Evolutionary conservation across 1,140 invertebrate genomes (phyloP).

Genomic region (Drosophila lacertosa): DNA sequence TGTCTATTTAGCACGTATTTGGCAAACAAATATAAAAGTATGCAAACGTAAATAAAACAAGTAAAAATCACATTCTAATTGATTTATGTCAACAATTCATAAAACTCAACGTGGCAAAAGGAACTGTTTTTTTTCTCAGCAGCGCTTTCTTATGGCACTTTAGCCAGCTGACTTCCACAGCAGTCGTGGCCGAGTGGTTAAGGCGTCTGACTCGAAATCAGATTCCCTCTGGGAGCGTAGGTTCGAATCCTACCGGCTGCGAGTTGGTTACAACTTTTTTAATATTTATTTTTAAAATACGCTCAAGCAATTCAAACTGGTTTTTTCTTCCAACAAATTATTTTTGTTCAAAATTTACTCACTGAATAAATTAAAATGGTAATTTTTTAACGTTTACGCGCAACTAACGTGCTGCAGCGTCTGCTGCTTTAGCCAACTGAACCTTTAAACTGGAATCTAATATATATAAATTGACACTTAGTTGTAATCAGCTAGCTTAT

Average conservation of each 20-base stretch:
- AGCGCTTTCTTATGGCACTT: slow-evolving; percentile 20
- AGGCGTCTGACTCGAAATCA: slow-evolving; percentile 94
- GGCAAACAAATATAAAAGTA: not conserved
- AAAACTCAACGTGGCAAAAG: slow-evolving; percentile 37
- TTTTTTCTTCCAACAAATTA: not conserved
- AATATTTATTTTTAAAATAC: not conserved
- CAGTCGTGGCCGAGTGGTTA: slow-evolving; percentile 91
- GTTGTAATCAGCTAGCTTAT: slow-evolving; percentile 68
- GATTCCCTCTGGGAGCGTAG: slow-evolving; percentile 94
- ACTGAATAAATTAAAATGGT: slow-evolving; percentile 1
- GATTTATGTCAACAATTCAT: not conserved
- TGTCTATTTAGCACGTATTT: not conserved
- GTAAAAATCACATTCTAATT: not conserved
- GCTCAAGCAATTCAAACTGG: too few relatives aligned
- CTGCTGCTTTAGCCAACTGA: slow-evolving; percentile 52
- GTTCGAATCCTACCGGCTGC: slow-evolving; percentile 94
- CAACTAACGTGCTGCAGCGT: slow-evolving; percentile 49
- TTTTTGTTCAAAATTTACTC: slow-evolving; percentile 7
- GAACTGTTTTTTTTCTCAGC: not conserved
- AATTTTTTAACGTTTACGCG: slow-evolving; percentile 9
- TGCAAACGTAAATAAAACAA: not conserved
- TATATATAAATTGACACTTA: slow-evolving; percentile 63
- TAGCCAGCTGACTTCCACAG: not conserved
- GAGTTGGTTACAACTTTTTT: slow-evolving; percentile 48
- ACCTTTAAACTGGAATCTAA: slow-evolving; percentile 50